Conservation (phyloP, 1,140 invertebrate species). For the Penaeus vannamei region DNA sequence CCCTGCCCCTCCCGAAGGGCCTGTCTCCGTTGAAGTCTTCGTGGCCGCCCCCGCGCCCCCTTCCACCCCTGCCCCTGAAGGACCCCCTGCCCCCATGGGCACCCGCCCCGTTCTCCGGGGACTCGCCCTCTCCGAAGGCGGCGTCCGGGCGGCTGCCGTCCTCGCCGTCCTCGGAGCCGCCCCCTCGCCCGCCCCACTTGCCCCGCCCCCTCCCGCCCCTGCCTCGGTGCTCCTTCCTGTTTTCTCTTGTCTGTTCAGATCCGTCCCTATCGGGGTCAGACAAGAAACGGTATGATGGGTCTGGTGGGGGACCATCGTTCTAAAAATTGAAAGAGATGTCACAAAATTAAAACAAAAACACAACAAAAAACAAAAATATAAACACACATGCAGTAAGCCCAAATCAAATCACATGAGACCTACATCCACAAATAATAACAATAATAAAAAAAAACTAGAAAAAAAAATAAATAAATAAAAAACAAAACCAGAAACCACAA, state of each 20-base stretch:
- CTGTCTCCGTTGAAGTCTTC: background rate
- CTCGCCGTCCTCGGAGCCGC: background rate
- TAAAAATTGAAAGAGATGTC: constrained; percentile 21
- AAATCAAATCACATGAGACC: no score
- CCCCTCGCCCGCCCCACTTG: constrained; percentile 40
- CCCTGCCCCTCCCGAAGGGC: background rate
- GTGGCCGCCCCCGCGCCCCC: background rate
- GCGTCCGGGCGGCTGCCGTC: constrained; percentile 6
- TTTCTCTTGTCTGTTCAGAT: constrained; percentile 24
- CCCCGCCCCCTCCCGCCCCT: constrained; percentile 46
- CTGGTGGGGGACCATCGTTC: constrained; percentile 57
- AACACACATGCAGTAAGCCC: no score
- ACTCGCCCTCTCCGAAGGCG: background rate
- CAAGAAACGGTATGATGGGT: constrained; percentile 54
- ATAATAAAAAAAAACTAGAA: no score
- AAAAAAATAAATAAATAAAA: no score
- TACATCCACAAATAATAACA: no score
- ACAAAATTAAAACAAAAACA: background rate
- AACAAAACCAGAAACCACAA: no score
- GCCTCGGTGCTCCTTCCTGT: background rate
- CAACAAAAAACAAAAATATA: background rate
- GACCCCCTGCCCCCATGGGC: background rate
- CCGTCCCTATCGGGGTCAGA: constrained; percentile 59
- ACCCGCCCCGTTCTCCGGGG: background rate
- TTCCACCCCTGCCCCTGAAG: background rate